phyloP scores from a whole-genome alignment of 2,797 vertebrate species.

The Amazonetta brasiliensis region DNA sequence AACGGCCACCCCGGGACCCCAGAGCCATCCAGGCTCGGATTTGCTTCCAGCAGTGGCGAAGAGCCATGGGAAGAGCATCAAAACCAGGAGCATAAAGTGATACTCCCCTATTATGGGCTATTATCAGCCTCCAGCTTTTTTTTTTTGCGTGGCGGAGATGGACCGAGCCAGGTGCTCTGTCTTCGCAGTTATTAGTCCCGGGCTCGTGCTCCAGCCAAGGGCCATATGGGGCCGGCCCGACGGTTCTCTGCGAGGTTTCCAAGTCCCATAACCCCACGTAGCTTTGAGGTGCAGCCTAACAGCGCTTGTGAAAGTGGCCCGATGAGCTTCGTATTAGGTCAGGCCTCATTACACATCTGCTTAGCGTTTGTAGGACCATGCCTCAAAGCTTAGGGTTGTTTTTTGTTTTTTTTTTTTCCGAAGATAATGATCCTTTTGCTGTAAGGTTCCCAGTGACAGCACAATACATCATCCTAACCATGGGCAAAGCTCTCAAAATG shows the following conservation, averaged over 20 bases:
- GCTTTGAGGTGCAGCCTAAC: not conserved
- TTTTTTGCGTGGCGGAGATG: not conserved
- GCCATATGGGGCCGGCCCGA: not conserved
- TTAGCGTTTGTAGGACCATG: not conserved
- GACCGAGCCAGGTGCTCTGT: constrained; percentile 27
- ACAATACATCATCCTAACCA: constrained; percentile 13
- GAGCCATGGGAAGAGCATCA: constrained; percentile 7
- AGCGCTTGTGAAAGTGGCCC: not conserved
- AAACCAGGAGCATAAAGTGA: constrained; percentile 5
- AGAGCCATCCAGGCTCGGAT: not conserved
- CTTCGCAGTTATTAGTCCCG: not conserved
- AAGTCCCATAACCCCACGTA: not conserved
- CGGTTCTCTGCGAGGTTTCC: constrained; percentile 29
- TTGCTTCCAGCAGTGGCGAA: not conserved
- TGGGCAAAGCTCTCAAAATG: constrained; percentile 22
- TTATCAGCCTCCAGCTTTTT: constrained; percentile 17
- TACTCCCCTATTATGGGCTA: not conserved
- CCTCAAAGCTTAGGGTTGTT: not conserved
- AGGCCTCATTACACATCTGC: constrained; percentile 47
- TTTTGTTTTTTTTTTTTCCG: not conserved
- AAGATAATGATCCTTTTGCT: constrained; percentile 26
- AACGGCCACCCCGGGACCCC: not conserved
- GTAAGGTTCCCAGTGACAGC: not conserved
- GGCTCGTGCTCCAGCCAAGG: constrained; percentile 11
- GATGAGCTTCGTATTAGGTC: constrained; percentile 7